phyloP scores from a whole-genome alignment of 2,888 invertebrate species.

The Erebia palarica region DNA sequence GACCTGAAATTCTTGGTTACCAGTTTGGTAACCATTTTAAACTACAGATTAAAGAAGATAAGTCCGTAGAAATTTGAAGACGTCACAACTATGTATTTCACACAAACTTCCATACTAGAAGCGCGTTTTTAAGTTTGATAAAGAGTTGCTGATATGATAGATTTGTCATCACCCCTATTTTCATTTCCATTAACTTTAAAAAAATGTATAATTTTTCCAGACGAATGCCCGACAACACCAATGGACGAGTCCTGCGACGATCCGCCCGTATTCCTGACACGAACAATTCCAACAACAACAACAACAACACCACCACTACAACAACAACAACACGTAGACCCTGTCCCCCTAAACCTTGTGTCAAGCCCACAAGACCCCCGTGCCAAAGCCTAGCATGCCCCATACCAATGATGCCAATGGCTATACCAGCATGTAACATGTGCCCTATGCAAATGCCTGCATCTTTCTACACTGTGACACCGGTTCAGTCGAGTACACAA shows the following conservation, averaged over 20 bases:
- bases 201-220: slow-evolving; percentile 17
- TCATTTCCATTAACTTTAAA: no score
- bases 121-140: no score
- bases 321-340: slow-evolving; percentile 30
- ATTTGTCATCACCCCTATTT: not conserved
- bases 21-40: no score
- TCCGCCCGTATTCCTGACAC: not conserved
- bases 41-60: no score
- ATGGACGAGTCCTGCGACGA: slow-evolving; percentile 24
- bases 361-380: slow-evolving; percentile 24
- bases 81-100: no score
- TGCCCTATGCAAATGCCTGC: slow-evolving; percentile 19
- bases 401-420: slow-evolving; percentile 22
- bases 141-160: no score
- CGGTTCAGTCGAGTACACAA: not conserved
- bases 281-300: slow-evolving; percentile 28
- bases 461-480: not conserved
- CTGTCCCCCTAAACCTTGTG: slow-evolving; percentile 34
- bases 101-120: no score
- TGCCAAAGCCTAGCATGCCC: slow-evolving; percentile 33
- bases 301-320: slow-evolving; percentile 38
- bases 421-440: slow-evolving; percentile 37
- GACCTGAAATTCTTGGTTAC: no score
- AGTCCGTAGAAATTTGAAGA: no score
- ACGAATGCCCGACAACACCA: slow-evolving; percentile 50